phyloP scores from a whole-genome alignment of 2,113 vertebrate genomes.

The Taxidea taxus region DNA sequence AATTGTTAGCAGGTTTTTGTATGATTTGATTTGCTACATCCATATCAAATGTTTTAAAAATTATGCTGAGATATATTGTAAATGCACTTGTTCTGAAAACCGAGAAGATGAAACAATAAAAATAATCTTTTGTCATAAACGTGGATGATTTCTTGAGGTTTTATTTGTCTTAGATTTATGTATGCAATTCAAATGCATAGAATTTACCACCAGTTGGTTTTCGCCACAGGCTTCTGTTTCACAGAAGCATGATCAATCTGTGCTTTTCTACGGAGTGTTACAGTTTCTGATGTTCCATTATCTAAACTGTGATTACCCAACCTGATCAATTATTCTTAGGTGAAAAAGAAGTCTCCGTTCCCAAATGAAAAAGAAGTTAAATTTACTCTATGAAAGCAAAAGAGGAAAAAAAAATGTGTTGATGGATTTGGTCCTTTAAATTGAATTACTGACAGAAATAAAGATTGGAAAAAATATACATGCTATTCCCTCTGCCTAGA shows the following conservation, averaged over 20 bases:
- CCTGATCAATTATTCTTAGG: background rate
- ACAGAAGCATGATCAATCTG: background rate
- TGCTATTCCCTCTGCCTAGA: background rate
- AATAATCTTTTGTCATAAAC: background rate
- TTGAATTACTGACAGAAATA: background rate
- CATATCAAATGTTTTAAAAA: background rate
- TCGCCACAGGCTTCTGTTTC: background rate
- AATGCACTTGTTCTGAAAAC: background rate
- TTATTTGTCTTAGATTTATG: background rate
- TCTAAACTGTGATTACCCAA: background rate
- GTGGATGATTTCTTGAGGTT: background rate
- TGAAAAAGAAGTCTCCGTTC: background rate
- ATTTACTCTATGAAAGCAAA: background rate
- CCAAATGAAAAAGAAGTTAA: conserved; percentile 27
- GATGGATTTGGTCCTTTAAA: background rate
- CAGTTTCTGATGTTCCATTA: background rate
- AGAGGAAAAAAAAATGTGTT: background rate
- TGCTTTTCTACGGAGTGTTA: background rate
- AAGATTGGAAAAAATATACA: background rate
- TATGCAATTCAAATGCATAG: background rate
- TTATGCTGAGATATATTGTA: background rate
- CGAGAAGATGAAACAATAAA: background rate
- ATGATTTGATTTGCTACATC: background rate
- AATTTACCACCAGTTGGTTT: background rate
- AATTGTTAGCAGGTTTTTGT: background rate